phyloP scores from a whole-genome alignment of 2,113 vertebrate genomes.

The Urocitellus parryii region DNA sequence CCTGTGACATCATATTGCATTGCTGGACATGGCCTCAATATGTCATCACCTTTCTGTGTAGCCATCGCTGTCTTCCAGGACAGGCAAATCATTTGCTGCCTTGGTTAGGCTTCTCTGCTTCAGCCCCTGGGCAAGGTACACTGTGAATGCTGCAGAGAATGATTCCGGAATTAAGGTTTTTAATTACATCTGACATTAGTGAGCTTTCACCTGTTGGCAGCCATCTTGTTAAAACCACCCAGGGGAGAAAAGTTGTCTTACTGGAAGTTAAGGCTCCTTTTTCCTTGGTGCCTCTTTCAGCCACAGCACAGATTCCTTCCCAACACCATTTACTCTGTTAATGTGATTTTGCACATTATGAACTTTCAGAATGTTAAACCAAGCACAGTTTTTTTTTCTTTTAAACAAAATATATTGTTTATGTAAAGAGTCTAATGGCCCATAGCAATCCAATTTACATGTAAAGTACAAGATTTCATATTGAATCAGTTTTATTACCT shows the following conservation, averaged over 20 bases:
- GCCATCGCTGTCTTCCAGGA: not conserved
- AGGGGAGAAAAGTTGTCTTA: not conserved
- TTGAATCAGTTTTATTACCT: constrained; percentile 81
- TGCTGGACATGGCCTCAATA: constrained; percentile 39
- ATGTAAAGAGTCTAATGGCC: constrained; percentile 80
- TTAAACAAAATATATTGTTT: constrained; percentile 83
- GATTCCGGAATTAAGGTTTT: constrained; percentile 46
- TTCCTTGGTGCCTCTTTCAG: not conserved
- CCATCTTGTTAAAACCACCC: constrained; percentile 51
- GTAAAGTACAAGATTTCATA: constrained; percentile 82
- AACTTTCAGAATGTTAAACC: constrained; percentile 74
- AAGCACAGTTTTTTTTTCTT: constrained; percentile 67
- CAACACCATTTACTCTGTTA: constrained; percentile 33
- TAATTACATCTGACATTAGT: constrained; percentile 14
- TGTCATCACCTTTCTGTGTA: not conserved
- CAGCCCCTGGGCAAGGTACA: not conserved
- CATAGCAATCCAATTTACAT: constrained; percentile 84
- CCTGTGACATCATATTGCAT: constrained; percentile 58
- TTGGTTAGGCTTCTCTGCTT: constrained; percentile 17
- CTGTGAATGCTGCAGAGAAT: not conserved
- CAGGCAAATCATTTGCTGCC: constrained; percentile 36
- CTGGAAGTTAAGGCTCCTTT: not conserved
- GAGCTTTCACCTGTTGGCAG: constrained; percentile 46
- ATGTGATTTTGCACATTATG: constrained; percentile 51
- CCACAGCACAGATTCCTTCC: not conserved